Conservation (phyloP, 2,113 vertebrate species). For the Mirounga angustirostris region DNA sequence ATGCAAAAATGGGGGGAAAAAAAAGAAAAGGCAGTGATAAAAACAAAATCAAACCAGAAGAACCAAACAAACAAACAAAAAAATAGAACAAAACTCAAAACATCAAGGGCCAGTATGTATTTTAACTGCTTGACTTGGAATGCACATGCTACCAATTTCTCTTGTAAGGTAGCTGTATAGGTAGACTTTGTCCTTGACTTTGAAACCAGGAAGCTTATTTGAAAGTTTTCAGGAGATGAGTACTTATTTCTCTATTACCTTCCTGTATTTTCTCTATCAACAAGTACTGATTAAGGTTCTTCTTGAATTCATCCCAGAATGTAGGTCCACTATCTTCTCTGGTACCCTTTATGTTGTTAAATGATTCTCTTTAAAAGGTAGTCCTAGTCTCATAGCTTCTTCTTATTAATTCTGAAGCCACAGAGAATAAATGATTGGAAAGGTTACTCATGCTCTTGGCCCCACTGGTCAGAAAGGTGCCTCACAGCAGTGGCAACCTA, state of each 20-base stretch:
- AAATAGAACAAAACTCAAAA: not conserved
- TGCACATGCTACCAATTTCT: not conserved
- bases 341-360: not conserved
- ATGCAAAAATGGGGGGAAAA: not conserved
- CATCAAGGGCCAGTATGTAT: not conserved
- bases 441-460: not conserved
- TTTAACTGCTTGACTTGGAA: not conserved
- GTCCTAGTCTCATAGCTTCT: not conserved
- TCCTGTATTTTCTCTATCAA: not conserved
- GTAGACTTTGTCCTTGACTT: not conserved
- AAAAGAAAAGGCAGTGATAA: not conserved
- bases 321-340: not conserved
- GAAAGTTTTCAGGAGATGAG: not conserved
- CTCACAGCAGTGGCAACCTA: not conserved
- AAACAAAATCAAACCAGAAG: not conserved
- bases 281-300: not conserved
- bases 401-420: not conserved
- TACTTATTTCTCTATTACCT: not conserved
- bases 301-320: not conserved
- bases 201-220: constrained; percentile 2
- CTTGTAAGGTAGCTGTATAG: not conserved
- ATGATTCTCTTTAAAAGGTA: not conserved
- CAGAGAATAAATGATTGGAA: not conserved
- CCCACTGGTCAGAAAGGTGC: not conserved
- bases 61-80: not conserved